Evolutionary conservation across 2,888 invertebrate genomes (phyloP).

Genomic region (Ceratothoa steindachneri): DNA sequence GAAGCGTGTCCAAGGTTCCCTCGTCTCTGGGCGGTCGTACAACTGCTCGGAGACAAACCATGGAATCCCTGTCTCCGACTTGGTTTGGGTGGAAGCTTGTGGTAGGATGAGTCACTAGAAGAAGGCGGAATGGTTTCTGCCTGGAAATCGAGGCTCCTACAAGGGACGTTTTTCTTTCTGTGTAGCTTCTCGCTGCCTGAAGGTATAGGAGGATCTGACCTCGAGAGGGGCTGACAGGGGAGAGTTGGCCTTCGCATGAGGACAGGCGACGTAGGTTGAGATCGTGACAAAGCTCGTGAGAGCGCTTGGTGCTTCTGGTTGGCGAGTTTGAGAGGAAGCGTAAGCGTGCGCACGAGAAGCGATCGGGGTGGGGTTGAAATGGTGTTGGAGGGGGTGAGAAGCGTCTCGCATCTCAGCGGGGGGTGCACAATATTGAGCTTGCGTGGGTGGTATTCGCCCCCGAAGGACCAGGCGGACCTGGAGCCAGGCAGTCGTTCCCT

Average conservation of each 20-base stretch:
- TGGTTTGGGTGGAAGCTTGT: background rate
- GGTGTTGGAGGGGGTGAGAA: background rate
- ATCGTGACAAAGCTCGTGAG: constrained; percentile 34
- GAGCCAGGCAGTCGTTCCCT: constrained; percentile 24
- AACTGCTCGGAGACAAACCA: background rate
- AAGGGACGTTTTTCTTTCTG: background rate
- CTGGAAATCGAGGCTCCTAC: background rate
- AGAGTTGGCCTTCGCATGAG: constrained; percentile 24
- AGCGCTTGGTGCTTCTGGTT: constrained; percentile 38
- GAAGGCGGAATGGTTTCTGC: background rate
- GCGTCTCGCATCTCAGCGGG: background rate
- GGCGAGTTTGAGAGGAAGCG: constrained; percentile 45
- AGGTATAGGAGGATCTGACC: background rate
- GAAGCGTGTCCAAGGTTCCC: background rate
- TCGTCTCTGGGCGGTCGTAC: background rate
- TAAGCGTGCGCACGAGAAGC: constrained; percentile 40
- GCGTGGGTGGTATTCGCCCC: constrained; percentile 1
- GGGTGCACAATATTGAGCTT: constrained; percentile 14
- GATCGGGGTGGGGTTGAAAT: constrained; percentile 16
- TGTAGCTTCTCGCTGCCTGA: background rate
- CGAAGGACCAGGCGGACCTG: background rate
- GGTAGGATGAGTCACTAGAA: background rate
- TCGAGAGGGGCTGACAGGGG: background rate
- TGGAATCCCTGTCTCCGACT: background rate
- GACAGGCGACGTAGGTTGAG: constrained; percentile 45